These are phyloP conservation scores for Halcyon chelicuti DNA, from an alignment of 2,797 vertebrate genomes.

Conservation along the genomic window DNA sequence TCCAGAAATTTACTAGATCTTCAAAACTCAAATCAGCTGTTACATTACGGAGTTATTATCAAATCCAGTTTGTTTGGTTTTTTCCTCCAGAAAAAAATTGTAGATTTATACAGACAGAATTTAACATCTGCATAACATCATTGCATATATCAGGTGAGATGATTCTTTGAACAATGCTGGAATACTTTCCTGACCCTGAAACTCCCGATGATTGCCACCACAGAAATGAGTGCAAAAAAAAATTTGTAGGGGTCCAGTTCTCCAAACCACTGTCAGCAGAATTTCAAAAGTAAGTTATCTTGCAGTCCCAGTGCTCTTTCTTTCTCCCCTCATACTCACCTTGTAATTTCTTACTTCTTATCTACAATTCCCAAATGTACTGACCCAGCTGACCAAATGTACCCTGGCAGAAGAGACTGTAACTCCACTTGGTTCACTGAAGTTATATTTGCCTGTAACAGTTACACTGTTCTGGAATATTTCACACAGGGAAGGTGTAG, in stretches of 20 bases:
- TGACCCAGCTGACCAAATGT: not conserved
- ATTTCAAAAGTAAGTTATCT: not conserved
- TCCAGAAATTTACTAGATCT: not conserved
- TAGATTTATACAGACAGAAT: not conserved
- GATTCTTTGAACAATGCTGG: not conserved
- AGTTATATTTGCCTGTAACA: not conserved
- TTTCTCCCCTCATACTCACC: not conserved
- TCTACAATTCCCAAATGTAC: not conserved
- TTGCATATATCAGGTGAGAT: not conserved
- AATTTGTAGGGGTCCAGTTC: not conserved
- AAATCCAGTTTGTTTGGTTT: not conserved
- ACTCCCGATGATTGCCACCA: not conserved
- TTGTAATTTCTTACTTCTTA: not conserved
- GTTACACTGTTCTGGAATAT: fast-evolving
- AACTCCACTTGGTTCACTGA: not conserved
- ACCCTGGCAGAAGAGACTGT: not conserved
- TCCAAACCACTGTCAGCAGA: not conserved
- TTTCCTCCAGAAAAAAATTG: not conserved
- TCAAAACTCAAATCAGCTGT: not conserved
- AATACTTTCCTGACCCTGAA: not conserved
- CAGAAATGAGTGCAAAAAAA: not conserved
- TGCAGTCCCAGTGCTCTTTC: not conserved
- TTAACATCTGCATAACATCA: not conserved
- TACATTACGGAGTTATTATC: not conserved
- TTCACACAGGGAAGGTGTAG: not conserved